Percentiles rank a stretch among this genome's conserved stretches.
Conservation (phyloP, 2,113 vertebrate genomes). For the Nycticebus coucang region DNA sequence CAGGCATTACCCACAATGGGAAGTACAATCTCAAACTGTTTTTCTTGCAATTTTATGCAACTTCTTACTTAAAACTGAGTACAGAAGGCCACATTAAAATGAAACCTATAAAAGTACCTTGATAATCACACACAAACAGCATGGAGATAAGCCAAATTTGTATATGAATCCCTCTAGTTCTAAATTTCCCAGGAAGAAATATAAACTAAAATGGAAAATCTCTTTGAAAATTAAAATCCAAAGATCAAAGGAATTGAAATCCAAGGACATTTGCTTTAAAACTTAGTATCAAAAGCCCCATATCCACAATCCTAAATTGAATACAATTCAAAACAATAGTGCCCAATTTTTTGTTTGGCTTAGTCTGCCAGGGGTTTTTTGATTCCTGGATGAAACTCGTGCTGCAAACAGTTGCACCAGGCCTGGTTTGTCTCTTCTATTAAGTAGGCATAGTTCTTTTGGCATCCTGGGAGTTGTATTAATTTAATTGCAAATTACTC, state of each 20-base stretch:
- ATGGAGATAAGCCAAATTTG: not conserved
- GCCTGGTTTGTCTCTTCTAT: not conserved
- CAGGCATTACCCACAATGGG: fast-evolving
- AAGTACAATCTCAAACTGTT: not conserved
- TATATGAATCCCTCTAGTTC: not conserved
- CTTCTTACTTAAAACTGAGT: not conserved
- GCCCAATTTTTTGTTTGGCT: not conserved
- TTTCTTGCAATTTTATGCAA: not conserved
- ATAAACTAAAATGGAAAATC: not conserved
- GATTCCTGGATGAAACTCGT: not conserved
- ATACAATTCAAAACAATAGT: not conserved
- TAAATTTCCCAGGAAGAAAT: not conserved
- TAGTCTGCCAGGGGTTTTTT: not conserved
- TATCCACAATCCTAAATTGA: constrained; percentile 10
- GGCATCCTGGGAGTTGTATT: not conserved
- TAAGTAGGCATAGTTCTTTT: not conserved
- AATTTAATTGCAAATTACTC: constrained; percentile 10
- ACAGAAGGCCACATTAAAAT: not conserved
- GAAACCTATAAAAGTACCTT: not conserved
- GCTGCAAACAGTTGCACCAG: not conserved
- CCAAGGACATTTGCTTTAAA: not conserved
- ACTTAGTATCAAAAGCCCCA: not conserved
- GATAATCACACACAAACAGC: not conserved
- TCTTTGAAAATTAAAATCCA: constrained; percentile 49
- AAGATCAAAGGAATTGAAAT: constrained; percentile 30